A percentile compares a stretch with the other conserved stretches of the same genome.
These are phyloP conservation scores for Enteromius thamalakanensis DNA, from an alignment of 2,797 vertebrate genomes.

Conservation along the genomic window DNA sequence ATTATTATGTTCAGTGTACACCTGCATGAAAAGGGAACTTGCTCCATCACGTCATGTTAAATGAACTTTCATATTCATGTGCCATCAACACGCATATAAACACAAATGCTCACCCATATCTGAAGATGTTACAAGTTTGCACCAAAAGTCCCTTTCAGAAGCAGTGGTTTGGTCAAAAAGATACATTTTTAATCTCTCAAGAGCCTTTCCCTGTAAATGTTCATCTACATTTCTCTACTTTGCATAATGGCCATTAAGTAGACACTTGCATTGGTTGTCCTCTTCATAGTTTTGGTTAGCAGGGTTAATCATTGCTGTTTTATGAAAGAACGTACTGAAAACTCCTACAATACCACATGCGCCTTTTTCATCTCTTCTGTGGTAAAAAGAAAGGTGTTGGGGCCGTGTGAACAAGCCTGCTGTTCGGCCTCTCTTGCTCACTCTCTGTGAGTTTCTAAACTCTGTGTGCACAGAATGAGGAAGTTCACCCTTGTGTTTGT, in stretches of 20 bases:
- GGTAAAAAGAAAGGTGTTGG: constrained; percentile 7
- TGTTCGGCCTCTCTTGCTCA: constrained; percentile 29
- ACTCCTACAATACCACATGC: not conserved
- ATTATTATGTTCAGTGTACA: not conserved
- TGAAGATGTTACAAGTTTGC: not conserved
- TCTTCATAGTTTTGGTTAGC: not conserved
- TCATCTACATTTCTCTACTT: constrained; percentile 23
- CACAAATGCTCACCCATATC: not conserved
- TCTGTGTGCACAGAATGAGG: constrained; percentile 74
- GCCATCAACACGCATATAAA: not conserved
- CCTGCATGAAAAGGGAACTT: not conserved
- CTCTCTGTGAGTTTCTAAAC: constrained; percentile 67
- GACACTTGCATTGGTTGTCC: not conserved
- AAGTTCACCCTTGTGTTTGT: constrained; percentile 75
- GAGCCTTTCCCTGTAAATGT: constrained; percentile 14
- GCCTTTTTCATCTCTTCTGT: constrained; percentile 35
- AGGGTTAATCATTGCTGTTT: not conserved
- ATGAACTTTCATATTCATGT: not conserved
- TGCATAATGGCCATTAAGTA: constrained; percentile 9
- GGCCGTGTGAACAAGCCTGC: constrained; percentile 22
- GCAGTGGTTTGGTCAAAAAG: constrained; percentile 4
- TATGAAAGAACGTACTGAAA: not conserved
- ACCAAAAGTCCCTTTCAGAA: constrained; percentile 1
- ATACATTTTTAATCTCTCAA: constrained; percentile 9
- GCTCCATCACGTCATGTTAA: not conserved